phyloP scores from a whole-genome alignment of 2,888 invertebrate species.

The Ligdia adustata region DNA sequence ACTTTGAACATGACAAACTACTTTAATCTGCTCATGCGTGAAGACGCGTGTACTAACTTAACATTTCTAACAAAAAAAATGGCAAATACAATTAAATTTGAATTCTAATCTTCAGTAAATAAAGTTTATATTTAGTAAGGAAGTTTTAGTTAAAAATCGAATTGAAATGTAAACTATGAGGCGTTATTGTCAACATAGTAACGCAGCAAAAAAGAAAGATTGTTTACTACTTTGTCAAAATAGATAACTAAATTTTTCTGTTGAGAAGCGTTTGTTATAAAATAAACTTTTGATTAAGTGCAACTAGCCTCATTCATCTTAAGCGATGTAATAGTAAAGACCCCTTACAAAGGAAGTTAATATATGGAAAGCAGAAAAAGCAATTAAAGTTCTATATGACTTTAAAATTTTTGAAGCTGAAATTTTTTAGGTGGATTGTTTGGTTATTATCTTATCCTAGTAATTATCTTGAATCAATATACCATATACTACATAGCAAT shows the following conservation, averaged over 20 bases:
- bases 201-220: not conserved
- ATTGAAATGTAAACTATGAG: constrained; percentile 69
- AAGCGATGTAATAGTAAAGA: no score
- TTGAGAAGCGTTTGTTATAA: no score
- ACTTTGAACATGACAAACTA: constrained; percentile 78
- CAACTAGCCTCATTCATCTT: no score
- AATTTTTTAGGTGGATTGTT: no score
- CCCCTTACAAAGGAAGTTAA: no score
- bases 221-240: constrained; percentile 5
- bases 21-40: constrained; percentile 73
- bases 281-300: no score
- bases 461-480: no score
- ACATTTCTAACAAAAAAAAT: constrained; percentile 45
- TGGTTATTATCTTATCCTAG: no score
- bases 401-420: no score
- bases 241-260: not conserved
- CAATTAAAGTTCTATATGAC: no score
- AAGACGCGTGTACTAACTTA: constrained; percentile 64
- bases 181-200: constrained; percentile 60
- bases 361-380: no score
- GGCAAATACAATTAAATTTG: constrained; percentile 21
- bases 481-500: no score
- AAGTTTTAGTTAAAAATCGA: constrained; percentile 48
- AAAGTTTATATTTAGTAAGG: not conserved
- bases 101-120: not conserved